Conservation (phyloP, 2,113 vertebrate species). For the Boleophthalmus pectinirostris region DNA sequence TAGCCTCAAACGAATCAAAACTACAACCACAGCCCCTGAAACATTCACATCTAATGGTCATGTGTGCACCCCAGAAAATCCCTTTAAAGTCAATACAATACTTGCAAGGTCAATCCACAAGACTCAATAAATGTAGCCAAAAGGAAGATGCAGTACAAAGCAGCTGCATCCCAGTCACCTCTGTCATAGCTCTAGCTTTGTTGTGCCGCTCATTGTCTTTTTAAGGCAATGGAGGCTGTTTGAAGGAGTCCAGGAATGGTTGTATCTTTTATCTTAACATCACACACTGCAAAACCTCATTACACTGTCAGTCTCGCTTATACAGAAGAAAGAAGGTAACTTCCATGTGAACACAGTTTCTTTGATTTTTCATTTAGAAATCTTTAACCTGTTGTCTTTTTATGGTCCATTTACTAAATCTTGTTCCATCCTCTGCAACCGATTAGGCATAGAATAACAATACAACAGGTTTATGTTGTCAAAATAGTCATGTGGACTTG, state of each 20-base stretch:
- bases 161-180: neutral
- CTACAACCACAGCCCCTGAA: constrained; percentile 45
- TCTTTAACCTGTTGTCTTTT: constrained; percentile 41
- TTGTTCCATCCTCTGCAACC: neutral
- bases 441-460: neutral
- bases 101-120: constrained; percentile 26
- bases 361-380: constrained; percentile 40
- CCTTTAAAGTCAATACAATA: constrained; percentile 40
- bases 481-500: no score
- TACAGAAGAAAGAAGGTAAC: constrained; percentile 1
- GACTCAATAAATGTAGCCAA: constrained; percentile 16
- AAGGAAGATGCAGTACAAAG: constrained; percentile 15
- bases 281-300: constrained; percentile 1
- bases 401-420: constrained; percentile 8
- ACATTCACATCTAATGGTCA: constrained; percentile 51
- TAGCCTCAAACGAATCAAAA: constrained; percentile 39
- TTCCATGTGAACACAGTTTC: constrained; percentile 40
- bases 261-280: constrained; percentile 41
- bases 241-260: neutral
- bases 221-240: constrained; percentile 1
- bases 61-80: constrained; percentile 25
- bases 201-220: neutral
- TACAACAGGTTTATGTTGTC: neutral
- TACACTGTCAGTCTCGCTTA: constrained; percentile 31
- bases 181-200: neutral